Percentiles rank a stretch among this genome's conserved stretches.
Conservation (phyloP, 2,797 vertebrate genomes). For the Helostoma temminkii region DNA sequence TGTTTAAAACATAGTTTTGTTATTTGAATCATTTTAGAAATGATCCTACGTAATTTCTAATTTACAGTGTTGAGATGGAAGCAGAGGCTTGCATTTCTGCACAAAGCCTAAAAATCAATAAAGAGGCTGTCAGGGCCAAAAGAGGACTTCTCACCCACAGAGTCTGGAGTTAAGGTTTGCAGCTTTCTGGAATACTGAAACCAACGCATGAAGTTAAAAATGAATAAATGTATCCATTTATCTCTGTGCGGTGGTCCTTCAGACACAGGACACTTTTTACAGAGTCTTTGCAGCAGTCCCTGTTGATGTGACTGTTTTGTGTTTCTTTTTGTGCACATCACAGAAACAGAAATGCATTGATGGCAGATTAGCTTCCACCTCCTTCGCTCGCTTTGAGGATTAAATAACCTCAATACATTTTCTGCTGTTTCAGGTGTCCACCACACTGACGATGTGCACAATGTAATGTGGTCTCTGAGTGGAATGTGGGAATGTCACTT, state of each 20-base stretch:
- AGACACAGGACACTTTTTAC: slow-evolving; percentile 2
- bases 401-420: slow-evolving; percentile 39
- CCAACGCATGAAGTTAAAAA: slow-evolving; percentile 12
- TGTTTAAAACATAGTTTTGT: background rate
- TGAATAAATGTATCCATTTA: slow-evolving; percentile 7
- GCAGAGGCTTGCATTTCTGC: slow-evolving; percentile 47
- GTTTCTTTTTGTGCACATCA: slow-evolving; percentile 5
- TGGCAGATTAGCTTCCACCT: slow-evolving; percentile 41
- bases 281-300: slow-evolving; percentile 1
- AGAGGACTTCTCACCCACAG: slow-evolving; percentile 52
- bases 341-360: slow-evolving; percentile 12
- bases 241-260: slow-evolving; percentile 16
- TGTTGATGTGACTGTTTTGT: slow-evolving; percentile 2
- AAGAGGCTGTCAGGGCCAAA: slow-evolving; percentile 28
- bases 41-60: background rate
- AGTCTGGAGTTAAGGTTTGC: slow-evolving; percentile 58
- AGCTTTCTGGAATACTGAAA: slow-evolving; percentile 37
- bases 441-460: slow-evolving; percentile 10
- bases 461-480: slow-evolving; percentile 35
- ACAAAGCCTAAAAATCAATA: slow-evolving; percentile 41
- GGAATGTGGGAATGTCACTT: slow-evolving; percentile 59
- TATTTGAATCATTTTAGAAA: background rate
- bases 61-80: slow-evolving; percentile 28
- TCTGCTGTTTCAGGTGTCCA: slow-evolving; percentile 42
- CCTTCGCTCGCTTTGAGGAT: slow-evolving; percentile 17